A percentile compares a stretch with the other conserved stretches of the same genome.
phyloP scores from a whole-genome alignment of 2,113 vertebrate genomes.

The Trinectes maculatus region DNA sequence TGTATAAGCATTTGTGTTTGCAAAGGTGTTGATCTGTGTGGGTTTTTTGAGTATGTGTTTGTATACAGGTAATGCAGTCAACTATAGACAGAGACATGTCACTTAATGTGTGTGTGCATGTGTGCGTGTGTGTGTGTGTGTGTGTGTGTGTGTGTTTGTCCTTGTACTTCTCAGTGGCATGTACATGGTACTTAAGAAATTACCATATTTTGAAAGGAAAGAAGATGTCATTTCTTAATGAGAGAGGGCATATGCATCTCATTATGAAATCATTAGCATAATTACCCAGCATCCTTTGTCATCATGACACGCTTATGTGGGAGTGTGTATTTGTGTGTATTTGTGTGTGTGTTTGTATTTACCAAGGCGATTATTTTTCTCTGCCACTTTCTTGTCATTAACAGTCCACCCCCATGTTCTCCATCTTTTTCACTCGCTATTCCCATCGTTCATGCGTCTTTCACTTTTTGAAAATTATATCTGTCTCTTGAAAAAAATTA shows the following conservation, averaged over 20 bases:
- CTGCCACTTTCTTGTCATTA: constrained; percentile 38
- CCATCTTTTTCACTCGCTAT: constrained; percentile 17
- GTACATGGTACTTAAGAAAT: constrained; percentile 53
- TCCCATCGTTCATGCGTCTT: constrained; percentile 8
- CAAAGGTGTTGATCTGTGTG: not conserved
- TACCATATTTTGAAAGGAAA: constrained; percentile 68
- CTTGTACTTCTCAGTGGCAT: constrained; percentile 2
- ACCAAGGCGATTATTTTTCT: constrained; percentile 35
- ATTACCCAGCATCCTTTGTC: constrained; percentile 78
- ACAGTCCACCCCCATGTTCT: constrained; percentile 24
- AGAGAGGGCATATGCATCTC: constrained; percentile 75
- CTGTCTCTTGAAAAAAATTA: not conserved
- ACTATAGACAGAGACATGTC: constrained; percentile 10
- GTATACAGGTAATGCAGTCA: constrained; percentile 12
- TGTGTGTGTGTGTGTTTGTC: constrained; percentile 22
- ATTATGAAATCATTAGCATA: constrained; percentile 75
- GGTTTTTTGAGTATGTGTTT: constrained; percentile 12
- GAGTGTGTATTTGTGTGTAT: constrained; percentile 14
- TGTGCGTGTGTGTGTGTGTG: constrained; percentile 15
- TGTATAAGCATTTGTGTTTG: not conserved
- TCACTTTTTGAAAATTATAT: not conserved
- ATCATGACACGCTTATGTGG: constrained; percentile 64
- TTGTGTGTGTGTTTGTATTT: constrained; percentile 45
- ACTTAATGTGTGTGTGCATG: constrained; percentile 8
- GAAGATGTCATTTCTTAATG: constrained; percentile 67